These are phyloP conservation scores for Lysiphlebus fabarum DNA, from an alignment of 1,140 invertebrate genomes.

Conservation along the genomic window DNA sequence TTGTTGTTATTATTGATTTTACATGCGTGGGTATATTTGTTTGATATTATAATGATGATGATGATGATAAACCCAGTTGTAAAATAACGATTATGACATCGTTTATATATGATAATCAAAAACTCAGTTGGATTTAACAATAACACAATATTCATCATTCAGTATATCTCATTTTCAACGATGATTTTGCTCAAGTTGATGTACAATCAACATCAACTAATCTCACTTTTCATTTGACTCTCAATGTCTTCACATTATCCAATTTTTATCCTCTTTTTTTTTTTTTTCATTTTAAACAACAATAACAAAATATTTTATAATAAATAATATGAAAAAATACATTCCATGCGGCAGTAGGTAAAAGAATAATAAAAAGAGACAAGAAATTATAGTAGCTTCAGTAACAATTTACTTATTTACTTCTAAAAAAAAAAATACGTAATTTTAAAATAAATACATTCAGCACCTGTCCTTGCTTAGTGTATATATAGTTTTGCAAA, in stretches of 20 bases:
- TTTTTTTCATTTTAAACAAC: conserved; percentile 7
- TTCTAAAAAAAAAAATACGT: conserved; percentile 1
- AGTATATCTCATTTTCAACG: conserved; percentile 9
- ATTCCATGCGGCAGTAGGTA: background rate
- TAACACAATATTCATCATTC: background rate
- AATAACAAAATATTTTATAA: background rate
- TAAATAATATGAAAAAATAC: too few relatives aligned
- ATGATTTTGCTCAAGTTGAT: conserved; percentile 17
- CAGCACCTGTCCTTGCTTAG: conserved; percentile 11
- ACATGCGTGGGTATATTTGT: background rate
- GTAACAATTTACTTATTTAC: background rate
- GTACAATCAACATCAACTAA: conserved; percentile 18
- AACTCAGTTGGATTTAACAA: conserved; percentile 11
- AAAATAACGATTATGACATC: conserved; percentile 27
- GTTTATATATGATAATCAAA: conserved; percentile 15
- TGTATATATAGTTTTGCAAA: background rate
- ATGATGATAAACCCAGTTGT: conserved; percentile 16
- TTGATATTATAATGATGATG: background rate
- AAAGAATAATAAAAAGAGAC: background rate
- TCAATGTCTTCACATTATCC: background rate
- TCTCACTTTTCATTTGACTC: conserved; percentile 11
- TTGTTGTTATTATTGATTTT: background rate
- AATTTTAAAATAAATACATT: conserved; percentile 11
- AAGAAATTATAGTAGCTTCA: background rate
- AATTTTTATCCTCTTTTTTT: conserved; percentile 2